phyloP scores from a whole-genome alignment of 2,113 vertebrate genomes.

The Zosterops lateralis region DNA sequence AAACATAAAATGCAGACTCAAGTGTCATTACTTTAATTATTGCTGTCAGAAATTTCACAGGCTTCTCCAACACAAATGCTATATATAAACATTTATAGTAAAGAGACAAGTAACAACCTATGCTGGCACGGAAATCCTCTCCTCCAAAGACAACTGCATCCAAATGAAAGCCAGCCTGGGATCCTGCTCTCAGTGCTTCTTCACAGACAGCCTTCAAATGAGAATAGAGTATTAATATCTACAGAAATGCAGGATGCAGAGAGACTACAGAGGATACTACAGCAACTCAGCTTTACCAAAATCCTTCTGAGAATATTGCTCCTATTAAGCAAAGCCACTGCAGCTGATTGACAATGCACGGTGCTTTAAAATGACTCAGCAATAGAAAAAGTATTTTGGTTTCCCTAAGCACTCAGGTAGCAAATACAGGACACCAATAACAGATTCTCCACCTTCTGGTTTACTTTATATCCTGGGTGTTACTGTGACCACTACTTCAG shows the following conservation, averaged over 20 bases:
- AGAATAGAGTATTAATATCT: slow-evolving; percentile 35
- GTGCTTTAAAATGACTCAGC: slow-evolving; percentile 22
- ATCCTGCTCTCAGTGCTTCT: slow-evolving; percentile 77
- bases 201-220: slow-evolving; percentile 87
- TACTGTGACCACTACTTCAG: not conserved
- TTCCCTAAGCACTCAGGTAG: not conserved
- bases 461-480: not conserved
- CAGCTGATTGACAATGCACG: not conserved
- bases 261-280: not conserved
- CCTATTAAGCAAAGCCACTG: not conserved
- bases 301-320: not conserved
- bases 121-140: slow-evolving; percentile 98
- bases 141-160: slow-evolving; percentile 95
- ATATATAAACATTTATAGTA: not conserved
- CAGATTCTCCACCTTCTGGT: not conserved
- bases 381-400: not conserved
- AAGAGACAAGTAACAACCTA: slow-evolving; percentile 79
- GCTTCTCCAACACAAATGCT: not conserved
- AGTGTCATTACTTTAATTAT: not conserved
- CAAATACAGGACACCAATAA: not conserved
- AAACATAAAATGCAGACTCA: not conserved
- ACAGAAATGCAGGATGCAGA: not conserved
- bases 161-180: slow-evolving; percentile 83
- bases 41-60: not conserved
- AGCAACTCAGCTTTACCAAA: not conserved